phyloP scores from a whole-genome alignment of 2,113 vertebrate genomes.

The Nibea albiflora region DNA sequence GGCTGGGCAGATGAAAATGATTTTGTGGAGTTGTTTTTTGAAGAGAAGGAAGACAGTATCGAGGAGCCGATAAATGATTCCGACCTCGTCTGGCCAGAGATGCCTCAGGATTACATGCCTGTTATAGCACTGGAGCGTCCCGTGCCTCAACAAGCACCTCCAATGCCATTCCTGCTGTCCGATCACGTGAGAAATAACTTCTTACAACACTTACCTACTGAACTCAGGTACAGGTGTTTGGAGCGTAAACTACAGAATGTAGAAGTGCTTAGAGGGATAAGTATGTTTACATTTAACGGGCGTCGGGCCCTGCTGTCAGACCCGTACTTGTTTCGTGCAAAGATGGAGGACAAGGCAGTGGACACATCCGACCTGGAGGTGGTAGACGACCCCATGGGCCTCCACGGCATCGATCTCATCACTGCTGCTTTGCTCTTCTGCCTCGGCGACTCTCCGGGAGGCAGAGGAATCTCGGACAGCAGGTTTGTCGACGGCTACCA shows the following conservation, averaged over 20 bases:
- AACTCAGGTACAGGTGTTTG: constrained; percentile 85
- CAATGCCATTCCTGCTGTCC: constrained; percentile 79
- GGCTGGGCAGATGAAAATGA: constrained; percentile 86
- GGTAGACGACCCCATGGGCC: constrained; percentile 95
- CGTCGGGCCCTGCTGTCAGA: constrained; percentile 88
- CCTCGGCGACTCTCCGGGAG: constrained; percentile 95
- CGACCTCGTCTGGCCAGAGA: constrained; percentile 74
- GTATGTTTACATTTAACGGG: constrained; percentile 88
- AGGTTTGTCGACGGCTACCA: constrained; percentile 92
- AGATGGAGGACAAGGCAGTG: constrained; percentile 96
- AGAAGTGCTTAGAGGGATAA: constrained; percentile 88
- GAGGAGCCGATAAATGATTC: constrained; percentile 85
- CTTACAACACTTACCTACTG: constrained; percentile 84
- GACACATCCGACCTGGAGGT: constrained; percentile 97
- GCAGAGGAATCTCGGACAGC: constrained; percentile 97
- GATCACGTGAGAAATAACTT: constrained; percentile 87
- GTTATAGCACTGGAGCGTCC: constrained; percentile 80
- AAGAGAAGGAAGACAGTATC: constrained; percentile 73
- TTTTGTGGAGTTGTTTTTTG: constrained; percentile 86
- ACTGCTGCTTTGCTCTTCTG: constrained; percentile 97
- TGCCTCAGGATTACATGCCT: constrained; percentile 83
- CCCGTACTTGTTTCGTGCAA: constrained; percentile 88
- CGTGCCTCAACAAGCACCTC: constrained; percentile 74
- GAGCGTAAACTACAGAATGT: constrained; percentile 89
- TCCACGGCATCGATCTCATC: constrained; percentile 97